phyloP scores from a whole-genome alignment of 2,797 vertebrate genomes.

The Silurus lanzhouensis region DNA sequence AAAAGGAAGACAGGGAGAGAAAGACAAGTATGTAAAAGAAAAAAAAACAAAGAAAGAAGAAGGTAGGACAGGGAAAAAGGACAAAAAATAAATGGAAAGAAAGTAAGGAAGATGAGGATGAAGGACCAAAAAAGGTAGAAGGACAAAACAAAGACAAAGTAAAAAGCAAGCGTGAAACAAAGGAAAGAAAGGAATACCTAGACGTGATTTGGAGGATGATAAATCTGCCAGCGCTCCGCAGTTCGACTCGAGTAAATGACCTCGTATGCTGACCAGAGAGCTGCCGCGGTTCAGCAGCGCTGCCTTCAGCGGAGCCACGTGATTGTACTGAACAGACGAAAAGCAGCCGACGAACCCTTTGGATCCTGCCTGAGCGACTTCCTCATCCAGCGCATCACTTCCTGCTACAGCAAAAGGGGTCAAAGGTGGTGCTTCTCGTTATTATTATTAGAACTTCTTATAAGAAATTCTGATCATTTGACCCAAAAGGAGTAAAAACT shows the following conservation, averaged over 20 bases:
- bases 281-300: conserved; percentile 77
- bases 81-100: too few relatives aligned
- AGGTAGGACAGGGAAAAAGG: too few relatives aligned
- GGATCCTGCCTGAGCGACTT: conserved; percentile 76
- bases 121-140: too few relatives aligned
- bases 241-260: conserved; percentile 76
- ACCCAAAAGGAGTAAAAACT: not conserved
- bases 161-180: not conserved
- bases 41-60: too few relatives aligned
- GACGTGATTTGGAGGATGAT: conserved; percentile 78
- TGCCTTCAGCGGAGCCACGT: conserved; percentile 82
- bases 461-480: not conserved
- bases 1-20: too few relatives aligned
- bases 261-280: conserved; percentile 77
- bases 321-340: conserved; percentile 86
- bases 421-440: not conserved
- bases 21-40: too few relatives aligned
- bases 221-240: conserved; percentile 75
- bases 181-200: conserved; percentile 68
- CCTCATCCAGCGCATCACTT: conserved; percentile 70
- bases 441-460: not conserved
- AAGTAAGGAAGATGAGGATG: too few relatives aligned
- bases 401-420: conserved; percentile 62
- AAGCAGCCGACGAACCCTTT: conserved; percentile 84
- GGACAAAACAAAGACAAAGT: too few relatives aligned